Percentiles rank a stretch among this genome's conserved stretches.
Evolutionary conservation across 2,797 vertebrate species (phyloP).

Genomic region (Gymnodraco acuticeps): DNA sequence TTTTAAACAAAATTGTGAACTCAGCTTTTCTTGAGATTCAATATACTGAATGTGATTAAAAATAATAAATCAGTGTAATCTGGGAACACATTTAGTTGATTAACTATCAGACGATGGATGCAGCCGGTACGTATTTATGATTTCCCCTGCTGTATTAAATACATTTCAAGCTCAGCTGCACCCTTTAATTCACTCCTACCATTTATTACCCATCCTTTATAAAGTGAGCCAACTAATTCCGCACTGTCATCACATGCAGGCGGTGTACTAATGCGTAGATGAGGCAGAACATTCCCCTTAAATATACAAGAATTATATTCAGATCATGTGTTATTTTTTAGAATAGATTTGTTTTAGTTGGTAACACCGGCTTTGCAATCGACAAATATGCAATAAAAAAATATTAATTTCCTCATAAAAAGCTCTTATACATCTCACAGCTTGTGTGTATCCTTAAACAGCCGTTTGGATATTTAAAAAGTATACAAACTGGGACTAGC

Average conservation of each 20-base stretch:
- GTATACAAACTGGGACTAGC: slow-evolving; percentile 6
- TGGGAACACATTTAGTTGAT: slow-evolving; percentile 13
- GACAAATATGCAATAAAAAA: not conserved
- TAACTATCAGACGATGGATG: not conserved
- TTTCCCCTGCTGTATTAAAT: slow-evolving; percentile 56
- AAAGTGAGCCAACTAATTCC: slow-evolving; percentile 17
- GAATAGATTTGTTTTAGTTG: not conserved
- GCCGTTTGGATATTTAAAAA: slow-evolving; percentile 13
- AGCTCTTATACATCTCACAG: slow-evolving; percentile 1
- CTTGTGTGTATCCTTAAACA: slow-evolving; percentile 17
- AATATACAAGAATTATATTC: slow-evolving; percentile 5
- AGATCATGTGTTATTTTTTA: not conserved
- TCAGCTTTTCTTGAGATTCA: not conserved
- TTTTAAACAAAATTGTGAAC: not conserved
- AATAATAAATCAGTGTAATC: not conserved
- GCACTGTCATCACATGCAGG: slow-evolving; percentile 17
- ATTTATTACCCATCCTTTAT: slow-evolving; percentile 32
- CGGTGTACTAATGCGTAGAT: slow-evolving; percentile 5
- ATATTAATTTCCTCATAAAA: slow-evolving; percentile 1
- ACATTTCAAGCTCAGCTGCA: slow-evolving; percentile 59
- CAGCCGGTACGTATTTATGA: slow-evolving; percentile 22
- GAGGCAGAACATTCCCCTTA: slow-evolving; percentile 3
- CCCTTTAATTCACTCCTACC: slow-evolving; percentile 44
- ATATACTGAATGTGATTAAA: not conserved
- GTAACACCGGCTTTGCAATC: slow-evolving; percentile 7